A percentile compares a stretch with the other conserved stretches of the same genome.
Conservation (phyloP, 2,113 vertebrate species). For the Australoheros scitulus region DNA sequence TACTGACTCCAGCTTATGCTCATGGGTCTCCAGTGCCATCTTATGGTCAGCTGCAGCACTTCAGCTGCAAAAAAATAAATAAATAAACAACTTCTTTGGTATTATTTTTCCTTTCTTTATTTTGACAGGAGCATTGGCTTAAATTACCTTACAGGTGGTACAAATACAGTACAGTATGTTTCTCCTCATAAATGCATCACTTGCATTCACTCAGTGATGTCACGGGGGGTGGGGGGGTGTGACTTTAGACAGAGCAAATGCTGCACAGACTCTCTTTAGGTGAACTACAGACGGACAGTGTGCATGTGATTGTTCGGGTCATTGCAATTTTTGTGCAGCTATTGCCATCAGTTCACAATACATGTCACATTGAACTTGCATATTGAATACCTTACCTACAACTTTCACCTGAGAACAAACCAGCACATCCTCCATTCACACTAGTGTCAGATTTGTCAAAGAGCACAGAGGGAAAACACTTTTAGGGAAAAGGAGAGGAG, state of each 20-base stretch:
- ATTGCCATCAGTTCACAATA: slow-evolving; percentile 49
- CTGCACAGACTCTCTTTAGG: neutral
- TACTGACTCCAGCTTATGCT: neutral
- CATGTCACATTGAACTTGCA: slow-evolving; percentile 55
- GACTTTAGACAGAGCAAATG: slow-evolving; percentile 1
- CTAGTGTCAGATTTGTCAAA: slow-evolving; percentile 9
- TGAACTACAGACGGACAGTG: neutral
- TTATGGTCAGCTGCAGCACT: slow-evolving; percentile 44
- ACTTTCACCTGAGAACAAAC: slow-evolving; percentile 48
- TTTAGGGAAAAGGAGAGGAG: neutral
- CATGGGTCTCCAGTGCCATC: slow-evolving; percentile 45
- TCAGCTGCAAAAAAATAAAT: neutral
- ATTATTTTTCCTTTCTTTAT: slow-evolving; percentile 36
- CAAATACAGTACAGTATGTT: slow-evolving; percentile 31
- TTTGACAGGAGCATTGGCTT: slow-evolving; percentile 31
- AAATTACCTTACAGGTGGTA: slow-evolving; percentile 29
- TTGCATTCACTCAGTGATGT: slow-evolving; percentile 12
- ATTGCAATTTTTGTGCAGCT: slow-evolving; percentile 63
- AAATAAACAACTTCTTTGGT: neutral
- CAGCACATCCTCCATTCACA: slow-evolving; percentile 8
- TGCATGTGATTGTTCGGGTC: slow-evolving; percentile 21
- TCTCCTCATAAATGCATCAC: slow-evolving; percentile 11
- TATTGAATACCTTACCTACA: slow-evolving; percentile 33
- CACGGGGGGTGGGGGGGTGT: neutral
- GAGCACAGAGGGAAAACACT: slow-evolving; percentile 9